Conservation (phyloP, 2,888 invertebrate genomes). For the Smittia sp. region DNA sequence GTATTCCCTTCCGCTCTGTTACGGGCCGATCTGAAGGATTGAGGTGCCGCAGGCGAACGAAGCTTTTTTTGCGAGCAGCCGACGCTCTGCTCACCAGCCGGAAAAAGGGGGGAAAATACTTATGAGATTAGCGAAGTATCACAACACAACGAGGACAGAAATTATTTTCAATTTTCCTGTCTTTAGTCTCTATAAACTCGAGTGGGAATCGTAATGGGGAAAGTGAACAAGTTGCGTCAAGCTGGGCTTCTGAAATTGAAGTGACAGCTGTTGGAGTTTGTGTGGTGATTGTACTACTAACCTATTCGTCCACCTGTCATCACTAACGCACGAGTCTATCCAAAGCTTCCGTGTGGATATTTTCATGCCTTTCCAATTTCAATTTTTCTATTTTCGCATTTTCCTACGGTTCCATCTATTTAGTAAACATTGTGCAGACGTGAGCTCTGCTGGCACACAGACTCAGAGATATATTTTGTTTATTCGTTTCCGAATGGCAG, state of each 20-base stretch:
- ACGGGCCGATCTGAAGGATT: neutral
- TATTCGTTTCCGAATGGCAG: slow-evolving; percentile 18
- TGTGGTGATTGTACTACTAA: too few species aligned
- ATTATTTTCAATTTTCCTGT: neutral
- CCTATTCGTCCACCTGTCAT: too few species aligned
- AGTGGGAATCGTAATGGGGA: too few species aligned
- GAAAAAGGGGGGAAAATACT: neutral
- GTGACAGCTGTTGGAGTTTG: too few species aligned
- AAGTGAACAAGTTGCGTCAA: too few species aligned
- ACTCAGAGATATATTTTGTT: slow-evolving; percentile 21
- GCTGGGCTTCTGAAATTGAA: too few species aligned
- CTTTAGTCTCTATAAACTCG: too few species aligned
- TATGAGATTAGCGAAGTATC: slow-evolving; percentile 14
- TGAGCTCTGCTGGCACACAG: neutral
- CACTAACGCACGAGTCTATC: too few species aligned
- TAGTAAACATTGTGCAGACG: slow-evolving; percentile 8
- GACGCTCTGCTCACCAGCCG: neutral
- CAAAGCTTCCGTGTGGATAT: too few species aligned
- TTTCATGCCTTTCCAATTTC: too few species aligned
- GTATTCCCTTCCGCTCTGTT: neutral
- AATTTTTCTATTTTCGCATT: neutral
- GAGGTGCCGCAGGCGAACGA: slow-evolving; percentile 2
- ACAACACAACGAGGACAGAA: slow-evolving; percentile 3
- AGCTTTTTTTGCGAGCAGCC: too few species aligned
- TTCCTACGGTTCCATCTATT: neutral